Evolutionary conservation across 1,140 invertebrate genomes (phyloP), one percentile per base, ranked within the genome.

Genomic region (Sitophilus oryzae): DNA sequence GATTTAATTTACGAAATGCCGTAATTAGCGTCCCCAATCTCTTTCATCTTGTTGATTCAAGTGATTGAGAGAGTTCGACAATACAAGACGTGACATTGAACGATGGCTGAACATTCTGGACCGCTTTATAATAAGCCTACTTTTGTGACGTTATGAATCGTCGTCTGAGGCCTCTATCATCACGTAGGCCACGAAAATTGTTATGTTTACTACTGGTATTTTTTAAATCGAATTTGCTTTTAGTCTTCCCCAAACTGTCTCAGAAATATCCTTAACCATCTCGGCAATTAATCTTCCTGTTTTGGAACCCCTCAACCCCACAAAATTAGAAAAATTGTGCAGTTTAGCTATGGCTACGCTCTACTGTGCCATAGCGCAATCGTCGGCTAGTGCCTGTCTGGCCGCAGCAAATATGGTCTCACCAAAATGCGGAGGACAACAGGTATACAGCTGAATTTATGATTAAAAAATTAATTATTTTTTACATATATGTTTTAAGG

Each of bases 271-370:
- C 38, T 83, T 93, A 40, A 83, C 91, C 30, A 86, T 84, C 65
- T 83, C 84, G 59, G 89, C 90, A 1, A 77, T 94, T 51, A 87
- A 86, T 11, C 71, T 96, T 48, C 92, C 91, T 1, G 82, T 93
- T 48, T 70, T 94, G 19, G 92, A 96, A 71, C 92, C 92, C 0
- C 75, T 96, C 40, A 92, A 86, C 3, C 77, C 84, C 0, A 80
- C 80, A 2, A 84, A 91, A 65, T 79, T 96, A 43, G 81, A 86
- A 36, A 89, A 90, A 66, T 75, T 96, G 20, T 87, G 88, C 79
- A 60, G 86, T 82, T 76, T 87, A 79, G 65, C 90, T 82, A 73
- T 74, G 85, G 49, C 89, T 51, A 88, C 89, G 74, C 69, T 95
- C 25, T 80, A 91, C 72, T 82, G 83, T 62, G 84, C 89, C 15